phyloP scores from a whole-genome alignment of 2,797 vertebrate species.

The Trachurus trachurus region DNA sequence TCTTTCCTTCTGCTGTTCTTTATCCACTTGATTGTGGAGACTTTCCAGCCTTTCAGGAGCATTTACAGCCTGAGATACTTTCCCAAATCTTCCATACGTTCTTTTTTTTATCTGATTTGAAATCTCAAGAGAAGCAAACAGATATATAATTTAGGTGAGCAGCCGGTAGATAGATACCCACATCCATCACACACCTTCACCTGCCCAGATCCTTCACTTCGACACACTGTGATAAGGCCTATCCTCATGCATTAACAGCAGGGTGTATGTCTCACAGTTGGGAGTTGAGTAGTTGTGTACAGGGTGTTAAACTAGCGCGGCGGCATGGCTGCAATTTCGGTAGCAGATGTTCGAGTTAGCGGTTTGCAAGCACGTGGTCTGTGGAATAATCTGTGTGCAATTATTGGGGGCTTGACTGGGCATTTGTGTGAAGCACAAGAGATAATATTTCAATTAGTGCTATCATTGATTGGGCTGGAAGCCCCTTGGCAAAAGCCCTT shows the following conservation, averaged over 20 bases:
- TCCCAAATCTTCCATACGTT: conserved; percentile 25
- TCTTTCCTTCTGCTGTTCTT: conserved; percentile 21
- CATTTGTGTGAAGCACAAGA: conserved; percentile 57
- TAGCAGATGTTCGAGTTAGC: conserved; percentile 77
- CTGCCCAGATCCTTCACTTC: conserved; percentile 31
- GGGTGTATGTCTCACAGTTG: conserved; percentile 12
- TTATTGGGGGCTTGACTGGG: conserved; percentile 67
- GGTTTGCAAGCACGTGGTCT: conserved; percentile 71
- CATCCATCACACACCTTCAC: conserved; percentile 49
- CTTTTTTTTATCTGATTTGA: conserved; percentile 32
- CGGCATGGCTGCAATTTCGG: conserved; percentile 47
- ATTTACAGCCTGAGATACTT: conserved; percentile 20
- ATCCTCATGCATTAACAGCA: conserved; percentile 32
- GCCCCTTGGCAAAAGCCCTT: conserved; percentile 51
- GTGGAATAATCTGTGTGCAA: conserved; percentile 75
- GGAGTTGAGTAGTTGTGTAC: conserved; percentile 25
- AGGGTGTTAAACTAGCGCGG: conserved; percentile 41
- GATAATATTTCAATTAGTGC: conserved; percentile 83
- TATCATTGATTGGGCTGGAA: conserved; percentile 70
- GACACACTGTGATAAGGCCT: conserved; percentile 24
- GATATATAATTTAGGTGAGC: conserved; percentile 28
- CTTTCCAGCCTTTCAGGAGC: conserved; percentile 5
- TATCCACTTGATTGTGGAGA: not conserved
- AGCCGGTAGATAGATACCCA: conserved; percentile 29
- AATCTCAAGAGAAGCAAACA: conserved; percentile 33